Conservation (phyloP, 2,888 invertebrate species). For the Congeria kusceri region DNA sequence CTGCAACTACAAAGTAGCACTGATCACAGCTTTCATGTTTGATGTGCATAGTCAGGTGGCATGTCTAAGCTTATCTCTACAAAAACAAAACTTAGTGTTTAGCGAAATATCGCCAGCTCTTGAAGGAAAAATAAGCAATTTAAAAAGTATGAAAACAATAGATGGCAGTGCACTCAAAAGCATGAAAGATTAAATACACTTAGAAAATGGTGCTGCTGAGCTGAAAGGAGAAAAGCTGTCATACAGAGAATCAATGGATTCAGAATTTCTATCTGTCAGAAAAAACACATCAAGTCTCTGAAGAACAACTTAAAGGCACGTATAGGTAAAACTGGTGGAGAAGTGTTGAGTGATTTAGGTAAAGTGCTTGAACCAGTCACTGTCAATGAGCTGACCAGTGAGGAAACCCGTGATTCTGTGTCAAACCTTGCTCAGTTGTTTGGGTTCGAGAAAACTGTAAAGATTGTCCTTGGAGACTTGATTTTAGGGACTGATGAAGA, state of each 20-base stretch:
- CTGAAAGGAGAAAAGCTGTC: neutral
- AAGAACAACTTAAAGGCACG: neutral
- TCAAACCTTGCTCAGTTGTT: neutral
- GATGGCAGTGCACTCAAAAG: conserved; percentile 14
- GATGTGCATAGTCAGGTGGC: conserved; percentile 36
- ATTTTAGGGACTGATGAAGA: too few relatives aligned
- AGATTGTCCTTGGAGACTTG: neutral
- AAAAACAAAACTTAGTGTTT: conserved; percentile 35
- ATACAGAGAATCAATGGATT: neutral
- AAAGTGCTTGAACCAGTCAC: neutral
- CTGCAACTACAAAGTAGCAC: conserved; percentile 23
- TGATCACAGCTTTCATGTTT: conserved; percentile 35
- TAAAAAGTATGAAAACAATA: conserved; percentile 12
- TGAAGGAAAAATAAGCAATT: conserved; percentile 23
- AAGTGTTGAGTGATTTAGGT: neutral
- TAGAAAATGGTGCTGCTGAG: neutral
- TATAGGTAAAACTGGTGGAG: neutral
- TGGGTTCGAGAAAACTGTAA: neutral
- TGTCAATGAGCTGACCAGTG: neutral
- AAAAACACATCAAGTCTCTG: neutral
- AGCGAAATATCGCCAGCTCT: conserved; percentile 39
- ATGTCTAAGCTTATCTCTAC: conserved; percentile 25
- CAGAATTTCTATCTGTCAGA: neutral
- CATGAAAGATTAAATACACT: neutral
- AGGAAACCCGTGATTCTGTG: neutral